These are phyloP conservation scores for Oreocharis arfaki DNA, from an alignment of 2,113 vertebrate genomes.

Conservation along the genomic window DNA sequence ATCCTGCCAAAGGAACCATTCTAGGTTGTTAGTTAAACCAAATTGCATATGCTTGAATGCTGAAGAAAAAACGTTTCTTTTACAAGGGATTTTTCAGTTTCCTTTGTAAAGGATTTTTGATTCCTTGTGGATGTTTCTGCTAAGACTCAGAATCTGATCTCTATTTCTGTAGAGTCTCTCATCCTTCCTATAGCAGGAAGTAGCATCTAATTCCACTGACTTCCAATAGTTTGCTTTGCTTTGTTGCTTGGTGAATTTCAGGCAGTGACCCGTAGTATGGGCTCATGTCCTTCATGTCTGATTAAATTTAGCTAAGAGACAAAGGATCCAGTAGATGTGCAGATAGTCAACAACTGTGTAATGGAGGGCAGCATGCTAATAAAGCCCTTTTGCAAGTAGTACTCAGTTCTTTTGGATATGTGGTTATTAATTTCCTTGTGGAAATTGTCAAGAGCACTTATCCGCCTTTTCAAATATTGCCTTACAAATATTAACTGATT, in stretches of 20 bases:
- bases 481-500: background rate
- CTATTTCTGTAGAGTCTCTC: background rate
- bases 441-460: background rate
- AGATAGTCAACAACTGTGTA: background rate
- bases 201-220: background rate
- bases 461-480: background rate
- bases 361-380: background rate
- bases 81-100: background rate
- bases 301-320: slow-evolving; percentile 9
- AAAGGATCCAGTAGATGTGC: background rate
- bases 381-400: background rate
- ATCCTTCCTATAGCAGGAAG: background rate
- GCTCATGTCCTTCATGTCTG: slow-evolving; percentile 1
- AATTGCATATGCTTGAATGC: background rate
- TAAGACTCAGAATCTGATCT: background rate
- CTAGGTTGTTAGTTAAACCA: background rate
- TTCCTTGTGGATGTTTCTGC: background rate
- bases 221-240: background rate
- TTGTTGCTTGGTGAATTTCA: background rate
- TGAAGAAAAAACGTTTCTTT: background rate
- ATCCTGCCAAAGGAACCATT: background rate
- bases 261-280: background rate
- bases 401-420: background rate
- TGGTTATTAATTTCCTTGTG: background rate
- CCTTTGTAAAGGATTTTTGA: background rate